These are phyloP conservation scores for Tupaia tana DNA, from an alignment of 2,113 vertebrate species.

Conservation along the genomic window DNA sequence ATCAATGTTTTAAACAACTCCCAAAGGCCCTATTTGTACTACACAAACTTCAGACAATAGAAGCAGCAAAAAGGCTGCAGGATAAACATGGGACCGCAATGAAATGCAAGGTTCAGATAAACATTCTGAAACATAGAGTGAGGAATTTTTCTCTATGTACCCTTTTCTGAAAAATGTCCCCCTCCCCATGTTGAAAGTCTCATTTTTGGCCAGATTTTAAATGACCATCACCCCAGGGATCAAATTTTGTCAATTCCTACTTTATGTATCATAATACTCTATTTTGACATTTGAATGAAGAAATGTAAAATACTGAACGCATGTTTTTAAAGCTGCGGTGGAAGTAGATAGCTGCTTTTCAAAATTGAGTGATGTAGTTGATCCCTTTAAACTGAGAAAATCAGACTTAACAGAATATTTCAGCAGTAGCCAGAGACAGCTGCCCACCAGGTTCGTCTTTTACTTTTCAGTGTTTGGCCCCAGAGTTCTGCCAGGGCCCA, in stretches of 20 bases:
- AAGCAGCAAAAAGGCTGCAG: constrained; percentile 8
- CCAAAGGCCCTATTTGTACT: not conserved
- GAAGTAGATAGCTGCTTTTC: constrained; percentile 3
- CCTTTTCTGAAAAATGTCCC: constrained; percentile 45
- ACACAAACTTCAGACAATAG: constrained; percentile 42
- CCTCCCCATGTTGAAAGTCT: not conserved
- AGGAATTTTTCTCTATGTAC: constrained; percentile 16
- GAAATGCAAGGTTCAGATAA: constrained; percentile 8
- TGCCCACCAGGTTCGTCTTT: not conserved
- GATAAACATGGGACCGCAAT: not conserved
- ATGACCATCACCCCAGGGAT: not conserved
- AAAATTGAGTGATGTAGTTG: not conserved
- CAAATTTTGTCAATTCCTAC: not conserved
- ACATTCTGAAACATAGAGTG: constrained; percentile 29
- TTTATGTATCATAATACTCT: not conserved
- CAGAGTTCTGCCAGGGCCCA: not conserved
- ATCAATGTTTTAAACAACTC: not conserved
- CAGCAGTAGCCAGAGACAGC: constrained; percentile 32
- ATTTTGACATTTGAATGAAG: not conserved
- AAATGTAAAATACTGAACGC: not conserved
- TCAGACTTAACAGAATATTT: constrained; percentile 11
- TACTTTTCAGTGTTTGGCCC: not conserved
- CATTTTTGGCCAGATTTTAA: constrained; percentile 34
- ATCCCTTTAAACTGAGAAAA: constrained; percentile 33
- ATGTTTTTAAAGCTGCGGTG: not conserved